A percentile compares a stretch with the other conserved stretches of the same genome.
phyloP scores from a whole-genome alignment of 23 tunicate genomes.

The Aplidium turbinatum region DNA sequence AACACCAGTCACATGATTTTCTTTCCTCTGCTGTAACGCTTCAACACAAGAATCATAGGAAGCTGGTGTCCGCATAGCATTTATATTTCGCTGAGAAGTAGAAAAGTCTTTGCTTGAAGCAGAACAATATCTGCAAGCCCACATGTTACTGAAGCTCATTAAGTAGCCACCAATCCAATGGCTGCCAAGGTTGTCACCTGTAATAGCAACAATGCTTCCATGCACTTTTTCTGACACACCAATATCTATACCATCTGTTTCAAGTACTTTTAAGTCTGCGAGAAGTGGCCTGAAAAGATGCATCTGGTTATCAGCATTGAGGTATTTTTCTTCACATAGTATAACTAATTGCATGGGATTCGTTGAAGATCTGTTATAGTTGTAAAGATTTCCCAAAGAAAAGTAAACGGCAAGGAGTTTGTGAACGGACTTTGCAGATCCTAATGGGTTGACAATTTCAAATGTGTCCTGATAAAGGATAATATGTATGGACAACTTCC shows the following conservation, averaged over 20 bases:
- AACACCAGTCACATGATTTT: background rate
- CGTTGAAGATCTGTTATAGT: constrained; percentile 14
- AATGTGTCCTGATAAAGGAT: constrained; percentile 39
- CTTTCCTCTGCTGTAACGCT: background rate
- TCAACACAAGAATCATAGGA: constrained; percentile 3
- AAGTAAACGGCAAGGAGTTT: constrained; percentile 42
- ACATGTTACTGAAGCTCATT: constrained; percentile 36
- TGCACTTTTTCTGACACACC: constrained; percentile 16
- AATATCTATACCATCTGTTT: constrained; percentile 51
- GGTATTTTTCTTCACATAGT: constrained; percentile 33
- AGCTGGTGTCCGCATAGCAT: background rate
- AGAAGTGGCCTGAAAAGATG: constrained; percentile 27
- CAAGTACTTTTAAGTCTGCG: constrained; percentile 35
- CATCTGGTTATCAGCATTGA: background rate
- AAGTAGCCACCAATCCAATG: constrained; percentile 56
- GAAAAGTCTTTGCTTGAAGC: background rate
- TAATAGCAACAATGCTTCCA: constrained; percentile 23
- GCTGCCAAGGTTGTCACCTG: constrained; percentile 54
- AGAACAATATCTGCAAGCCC: constrained; percentile 36
- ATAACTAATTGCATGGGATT: constrained; percentile 36
- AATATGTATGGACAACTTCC: background rate
- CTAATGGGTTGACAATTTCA: constrained; percentile 42
- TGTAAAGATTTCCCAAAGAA: constrained; percentile 34
- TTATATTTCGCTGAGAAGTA: background rate
- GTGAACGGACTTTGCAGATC: constrained; percentile 24